phyloP scores from a whole-genome alignment of 1,140 invertebrate species.

The Rhopalosiphum padi region DNA sequence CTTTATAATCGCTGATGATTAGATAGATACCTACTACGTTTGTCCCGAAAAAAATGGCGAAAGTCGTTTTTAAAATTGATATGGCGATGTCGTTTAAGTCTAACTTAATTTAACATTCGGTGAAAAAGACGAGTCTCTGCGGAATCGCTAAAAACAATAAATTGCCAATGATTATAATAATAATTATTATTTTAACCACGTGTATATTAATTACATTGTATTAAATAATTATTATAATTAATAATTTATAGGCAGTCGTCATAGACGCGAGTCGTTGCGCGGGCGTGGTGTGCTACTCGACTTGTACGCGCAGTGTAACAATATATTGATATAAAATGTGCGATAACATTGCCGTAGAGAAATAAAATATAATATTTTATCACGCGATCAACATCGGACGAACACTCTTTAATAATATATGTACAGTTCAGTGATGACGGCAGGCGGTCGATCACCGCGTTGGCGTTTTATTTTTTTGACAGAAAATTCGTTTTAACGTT shows the following conservation, averaged over 20 bases:
- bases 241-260: not conserved
- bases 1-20: too few relatives aligned
- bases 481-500: not conserved
- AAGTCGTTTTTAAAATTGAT: not conserved
- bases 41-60: not conserved
- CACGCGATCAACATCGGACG: not conserved
- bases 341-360: not conserved
- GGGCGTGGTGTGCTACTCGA: too few relatives aligned
- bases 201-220: too few relatives aligned
- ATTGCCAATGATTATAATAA: not conserved
- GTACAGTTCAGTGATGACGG: not conserved
- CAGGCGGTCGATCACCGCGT: not conserved
- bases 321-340: not conserved
- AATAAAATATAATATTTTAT: not conserved
- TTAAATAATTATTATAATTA: not conserved
- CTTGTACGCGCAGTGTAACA: not conserved
- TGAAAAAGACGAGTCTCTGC: not conserved
- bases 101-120: not conserved
- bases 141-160: not conserved
- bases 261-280: not conserved
- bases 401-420: not conserved
- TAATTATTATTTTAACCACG: not conserved
- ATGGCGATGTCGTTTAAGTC: not conserved
- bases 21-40: too few relatives aligned
- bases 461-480: not conserved